Percentiles rank a stretch among this genome's conserved stretches.
phyloP scores from a whole-genome alignment of 2,888 invertebrate species.

The Odontomyia ornata region DNA sequence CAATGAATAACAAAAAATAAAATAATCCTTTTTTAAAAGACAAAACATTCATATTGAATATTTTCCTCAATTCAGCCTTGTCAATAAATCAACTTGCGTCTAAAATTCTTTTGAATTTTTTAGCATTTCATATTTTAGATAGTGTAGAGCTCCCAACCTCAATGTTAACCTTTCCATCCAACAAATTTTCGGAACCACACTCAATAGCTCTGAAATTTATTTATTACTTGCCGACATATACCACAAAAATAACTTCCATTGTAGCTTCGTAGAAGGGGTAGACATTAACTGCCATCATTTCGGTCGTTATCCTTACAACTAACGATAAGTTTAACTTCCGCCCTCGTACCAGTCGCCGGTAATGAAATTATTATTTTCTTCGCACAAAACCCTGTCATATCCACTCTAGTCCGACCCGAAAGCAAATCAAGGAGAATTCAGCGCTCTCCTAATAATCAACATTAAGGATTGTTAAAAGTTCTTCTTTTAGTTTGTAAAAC shows the following conservation, averaged over 20 bases:
- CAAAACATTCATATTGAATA: no score
- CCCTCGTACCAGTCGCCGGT: conserved; percentile 53
- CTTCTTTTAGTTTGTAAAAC: neutral
- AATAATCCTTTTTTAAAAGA: no score
- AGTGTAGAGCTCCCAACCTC: no score
- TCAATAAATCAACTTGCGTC: no score
- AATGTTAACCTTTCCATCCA: no score
- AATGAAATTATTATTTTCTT: conserved; percentile 52
- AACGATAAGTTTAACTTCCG: conserved; percentile 31
- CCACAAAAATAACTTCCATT: neutral
- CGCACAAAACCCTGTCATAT: conserved; percentile 30
- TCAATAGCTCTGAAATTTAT: neutral
- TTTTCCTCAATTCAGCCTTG: no score
- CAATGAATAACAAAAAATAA: no score
- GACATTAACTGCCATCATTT: neutral
- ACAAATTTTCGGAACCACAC: neutral
- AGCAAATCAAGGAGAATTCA: no score
- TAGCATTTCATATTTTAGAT: no score
- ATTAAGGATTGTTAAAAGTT: conserved; percentile 22
- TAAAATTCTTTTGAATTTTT: no score
- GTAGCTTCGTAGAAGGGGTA: neutral
- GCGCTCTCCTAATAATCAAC: conserved; percentile 25
- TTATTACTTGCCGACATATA: neutral
- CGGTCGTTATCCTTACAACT: conserved; percentile 1
- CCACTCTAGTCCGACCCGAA: neutral